Conservation (phyloP, 2,888 invertebrate species). For the Melanophora roralis region DNA sequence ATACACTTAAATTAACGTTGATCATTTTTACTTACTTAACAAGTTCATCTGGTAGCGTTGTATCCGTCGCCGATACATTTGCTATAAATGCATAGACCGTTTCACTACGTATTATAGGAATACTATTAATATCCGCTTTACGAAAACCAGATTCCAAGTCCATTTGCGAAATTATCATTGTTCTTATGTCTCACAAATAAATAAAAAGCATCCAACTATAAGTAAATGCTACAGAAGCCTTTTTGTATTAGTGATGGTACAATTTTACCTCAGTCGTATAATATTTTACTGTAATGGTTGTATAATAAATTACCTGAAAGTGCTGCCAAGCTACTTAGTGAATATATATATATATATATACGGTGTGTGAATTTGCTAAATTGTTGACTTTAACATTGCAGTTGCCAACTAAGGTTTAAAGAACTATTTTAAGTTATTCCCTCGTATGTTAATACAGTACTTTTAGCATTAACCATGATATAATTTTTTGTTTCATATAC, state of each 20-base stretch:
- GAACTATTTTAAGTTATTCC: too few species aligned
- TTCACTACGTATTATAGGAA: slow-evolving; percentile 71
- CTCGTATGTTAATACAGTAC: too few species aligned
- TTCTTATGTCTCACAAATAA: background rate
- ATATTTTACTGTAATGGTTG: slow-evolving; percentile 1
- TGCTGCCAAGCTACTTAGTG: slow-evolving; percentile 18
- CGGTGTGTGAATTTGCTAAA: background rate
- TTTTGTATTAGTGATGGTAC: slow-evolving; percentile 19
- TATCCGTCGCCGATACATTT: slow-evolving; percentile 54
- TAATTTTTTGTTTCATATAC: too few species aligned
- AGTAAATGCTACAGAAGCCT: background rate
- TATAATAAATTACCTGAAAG: background rate
- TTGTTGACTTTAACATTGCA: too few species aligned
- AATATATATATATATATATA: background rate
- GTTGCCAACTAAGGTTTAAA: background rate
- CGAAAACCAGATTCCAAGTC: slow-evolving; percentile 73
- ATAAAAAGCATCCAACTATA: background rate
- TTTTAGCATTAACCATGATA: too few species aligned
- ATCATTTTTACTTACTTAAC: slow-evolving; percentile 21
- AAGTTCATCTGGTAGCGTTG: background rate
- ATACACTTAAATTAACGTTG: background rate
- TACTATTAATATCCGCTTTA: slow-evolving; percentile 72
- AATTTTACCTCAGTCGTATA: background rate
- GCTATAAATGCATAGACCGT: slow-evolving; percentile 73
- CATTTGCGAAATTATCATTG: slow-evolving; percentile 65